Conservation (phyloP, 2,113 vertebrate genomes). For the Dunckerocampus dactyliophorus region DNA sequence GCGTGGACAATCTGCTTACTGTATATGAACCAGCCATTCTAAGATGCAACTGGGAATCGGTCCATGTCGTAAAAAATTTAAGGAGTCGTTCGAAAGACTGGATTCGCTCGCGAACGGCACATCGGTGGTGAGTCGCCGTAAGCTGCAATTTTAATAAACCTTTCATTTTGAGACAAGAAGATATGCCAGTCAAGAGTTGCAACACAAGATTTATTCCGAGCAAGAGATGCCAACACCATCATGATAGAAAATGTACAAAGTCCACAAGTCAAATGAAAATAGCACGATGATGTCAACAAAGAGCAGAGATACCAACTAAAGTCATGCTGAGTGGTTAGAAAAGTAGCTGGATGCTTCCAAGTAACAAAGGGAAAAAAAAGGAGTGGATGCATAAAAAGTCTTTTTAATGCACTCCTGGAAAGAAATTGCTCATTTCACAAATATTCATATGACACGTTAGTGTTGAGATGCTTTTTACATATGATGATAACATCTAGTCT, state of each 20-base stretch:
- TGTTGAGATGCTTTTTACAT: constrained; percentile 81
- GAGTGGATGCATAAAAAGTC: constrained; percentile 93
- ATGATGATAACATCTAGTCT: constrained; percentile 81
- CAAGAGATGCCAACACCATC: constrained; percentile 99
- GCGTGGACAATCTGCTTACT: too few relatives aligned
- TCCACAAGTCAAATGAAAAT: constrained; percentile 98
- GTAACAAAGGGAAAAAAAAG: constrained; percentile 69
- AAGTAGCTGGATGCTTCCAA: constrained; percentile 76
- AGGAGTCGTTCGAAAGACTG: too few relatives aligned
- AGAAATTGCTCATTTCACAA: constrained; percentile 88
- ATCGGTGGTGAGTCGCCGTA: too few relatives aligned
- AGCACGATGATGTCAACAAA: constrained; percentile 96
- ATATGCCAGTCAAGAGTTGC: constrained; percentile 68
- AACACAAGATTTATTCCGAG: constrained; percentile 96
- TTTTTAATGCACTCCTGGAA: constrained; percentile 90
- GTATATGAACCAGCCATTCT: too few relatives aligned
- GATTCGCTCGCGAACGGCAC: too few relatives aligned
- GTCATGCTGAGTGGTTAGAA: constrained; percentile 97
- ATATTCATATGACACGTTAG: constrained; percentile 85
- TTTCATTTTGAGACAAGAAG: not conserved
- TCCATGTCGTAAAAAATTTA: too few relatives aligned
- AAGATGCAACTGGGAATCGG: too few relatives aligned
- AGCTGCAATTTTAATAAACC: too few relatives aligned
- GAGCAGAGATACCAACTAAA: constrained; percentile 96
- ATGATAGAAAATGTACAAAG: constrained; percentile 99